Conservation (phyloP, 2,113 vertebrate genomes). For the Muntiacus muntjak region DNA sequence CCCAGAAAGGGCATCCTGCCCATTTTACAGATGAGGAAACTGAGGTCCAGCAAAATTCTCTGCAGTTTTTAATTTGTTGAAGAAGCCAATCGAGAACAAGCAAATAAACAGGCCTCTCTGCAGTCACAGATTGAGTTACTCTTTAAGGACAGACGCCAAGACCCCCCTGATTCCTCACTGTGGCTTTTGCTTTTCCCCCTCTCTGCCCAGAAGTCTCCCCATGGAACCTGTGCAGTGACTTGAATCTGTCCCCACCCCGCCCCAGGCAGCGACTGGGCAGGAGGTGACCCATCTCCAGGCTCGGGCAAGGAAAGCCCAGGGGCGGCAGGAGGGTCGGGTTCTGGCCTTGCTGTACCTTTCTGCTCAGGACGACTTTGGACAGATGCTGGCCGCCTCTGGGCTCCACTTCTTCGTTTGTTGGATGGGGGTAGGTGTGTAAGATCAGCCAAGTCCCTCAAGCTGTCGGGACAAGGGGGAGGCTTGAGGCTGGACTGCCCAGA, state of each 20-base stretch:
- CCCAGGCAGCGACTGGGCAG: not conserved
- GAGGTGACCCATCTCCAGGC: not conserved
- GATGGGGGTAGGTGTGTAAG: not conserved
- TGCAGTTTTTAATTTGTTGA: not conserved
- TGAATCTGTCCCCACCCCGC: not conserved
- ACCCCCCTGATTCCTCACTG: not conserved
- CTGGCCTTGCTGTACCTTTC: not conserved
- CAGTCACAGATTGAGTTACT: not conserved
- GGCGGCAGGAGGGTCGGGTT: not conserved
- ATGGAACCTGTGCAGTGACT: rapidly evolving
- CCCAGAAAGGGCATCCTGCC: not conserved
- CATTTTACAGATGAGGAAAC: not conserved
- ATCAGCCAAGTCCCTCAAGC: not conserved
- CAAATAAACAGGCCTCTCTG: not conserved
- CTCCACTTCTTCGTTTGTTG: not conserved
- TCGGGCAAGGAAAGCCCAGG: not conserved
- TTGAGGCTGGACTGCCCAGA: not conserved
- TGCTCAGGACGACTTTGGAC: not conserved
- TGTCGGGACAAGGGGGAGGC: not conserved
- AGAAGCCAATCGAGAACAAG: not conserved
- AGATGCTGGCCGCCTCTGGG: not conserved
- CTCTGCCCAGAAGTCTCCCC: not conserved
- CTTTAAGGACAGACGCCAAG: not conserved
- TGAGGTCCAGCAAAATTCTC: not conserved
- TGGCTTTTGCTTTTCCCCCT: not conserved